phyloP scores from a whole-genome alignment of 2,888 invertebrate species.

The Ditula angustiorana region DNA sequence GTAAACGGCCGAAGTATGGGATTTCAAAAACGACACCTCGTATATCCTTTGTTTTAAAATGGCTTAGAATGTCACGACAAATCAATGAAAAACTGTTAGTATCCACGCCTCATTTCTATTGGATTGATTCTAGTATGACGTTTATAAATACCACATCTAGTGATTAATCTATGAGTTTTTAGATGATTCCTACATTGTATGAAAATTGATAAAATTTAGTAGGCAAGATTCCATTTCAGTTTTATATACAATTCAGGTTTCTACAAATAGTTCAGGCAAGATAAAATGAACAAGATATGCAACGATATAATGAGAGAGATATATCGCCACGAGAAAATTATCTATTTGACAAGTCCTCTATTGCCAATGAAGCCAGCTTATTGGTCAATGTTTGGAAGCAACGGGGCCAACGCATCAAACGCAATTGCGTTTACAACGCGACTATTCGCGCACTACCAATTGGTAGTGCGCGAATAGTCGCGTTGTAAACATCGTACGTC shows the following conservation, averaged over 20 bases:
- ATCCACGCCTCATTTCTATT: too few species aligned
- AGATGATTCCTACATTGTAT: neutral
- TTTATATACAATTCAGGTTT: neutral
- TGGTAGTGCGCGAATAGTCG: slow-evolving; percentile 3
- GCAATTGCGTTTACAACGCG: slow-evolving; percentile 5
- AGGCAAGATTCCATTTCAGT: slow-evolving; percentile 1
- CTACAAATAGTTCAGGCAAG: neutral
- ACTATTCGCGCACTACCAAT: neutral
- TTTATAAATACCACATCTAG: too few species aligned
- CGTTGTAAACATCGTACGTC: neutral
- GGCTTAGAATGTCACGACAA: too few species aligned
- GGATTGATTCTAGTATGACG: too few species aligned
- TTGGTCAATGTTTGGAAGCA: neutral
- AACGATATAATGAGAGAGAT: too few species aligned
- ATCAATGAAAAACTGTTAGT: too few species aligned
- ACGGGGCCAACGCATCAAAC: neutral
- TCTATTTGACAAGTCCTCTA: too few species aligned
- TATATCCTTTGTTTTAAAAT: too few species aligned
- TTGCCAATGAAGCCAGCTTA: neutral
- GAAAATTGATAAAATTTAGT: neutral
- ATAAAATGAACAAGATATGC: too few species aligned
- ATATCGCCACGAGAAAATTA: too few species aligned
- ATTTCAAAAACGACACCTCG: too few species aligned
- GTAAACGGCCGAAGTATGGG: too few species aligned
- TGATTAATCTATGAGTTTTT: neutral